Evolutionary conservation across 1,140 invertebrate genomes (phyloP).

Genomic region (Medauroidea extradentata): DNA sequence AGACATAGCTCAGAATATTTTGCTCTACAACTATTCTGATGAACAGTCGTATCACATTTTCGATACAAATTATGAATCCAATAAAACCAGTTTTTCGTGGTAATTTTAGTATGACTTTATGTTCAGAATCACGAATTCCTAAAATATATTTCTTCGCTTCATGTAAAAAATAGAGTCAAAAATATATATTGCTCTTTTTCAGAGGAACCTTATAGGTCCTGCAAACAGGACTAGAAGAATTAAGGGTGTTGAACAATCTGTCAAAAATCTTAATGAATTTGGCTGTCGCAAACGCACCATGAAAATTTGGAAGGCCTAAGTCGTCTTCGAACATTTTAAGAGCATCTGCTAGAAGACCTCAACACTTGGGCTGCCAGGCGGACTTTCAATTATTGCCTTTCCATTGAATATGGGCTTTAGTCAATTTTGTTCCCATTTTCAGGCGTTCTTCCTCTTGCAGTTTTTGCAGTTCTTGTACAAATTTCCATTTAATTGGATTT

Average conservation of each 20-base stretch:
- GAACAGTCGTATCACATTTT: neutral
- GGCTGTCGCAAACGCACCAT: neutral
- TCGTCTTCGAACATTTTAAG: neutral
- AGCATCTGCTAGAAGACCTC: neutral
- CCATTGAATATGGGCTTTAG: constrained; percentile 5
- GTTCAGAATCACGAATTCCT: neutral
- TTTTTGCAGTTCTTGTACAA: neutral
- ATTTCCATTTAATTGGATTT: neutral
- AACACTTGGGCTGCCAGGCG: neutral
- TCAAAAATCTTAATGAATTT: neutral
- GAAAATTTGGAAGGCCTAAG: neutral
- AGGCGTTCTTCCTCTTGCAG: neutral
- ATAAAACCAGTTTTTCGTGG: neutral
- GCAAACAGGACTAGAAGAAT: neutral
- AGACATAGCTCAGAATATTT: neutral
- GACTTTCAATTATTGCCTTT: constrained; percentile 1
- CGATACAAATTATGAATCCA: neutral
- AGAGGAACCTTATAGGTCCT: neutral
- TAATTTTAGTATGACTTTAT: neutral
- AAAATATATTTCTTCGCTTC: neutral
- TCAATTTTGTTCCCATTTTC: constrained; percentile 5
- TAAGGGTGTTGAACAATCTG: neutral
- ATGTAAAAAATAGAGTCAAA: neutral
- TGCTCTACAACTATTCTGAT: neutral
- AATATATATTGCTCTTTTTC: neutral